Percentiles rank a stretch among this genome's conserved stretches.
Evolutionary conservation across 1,140 invertebrate species (phyloP).

Genomic region (Papilio xuthus): DNA sequence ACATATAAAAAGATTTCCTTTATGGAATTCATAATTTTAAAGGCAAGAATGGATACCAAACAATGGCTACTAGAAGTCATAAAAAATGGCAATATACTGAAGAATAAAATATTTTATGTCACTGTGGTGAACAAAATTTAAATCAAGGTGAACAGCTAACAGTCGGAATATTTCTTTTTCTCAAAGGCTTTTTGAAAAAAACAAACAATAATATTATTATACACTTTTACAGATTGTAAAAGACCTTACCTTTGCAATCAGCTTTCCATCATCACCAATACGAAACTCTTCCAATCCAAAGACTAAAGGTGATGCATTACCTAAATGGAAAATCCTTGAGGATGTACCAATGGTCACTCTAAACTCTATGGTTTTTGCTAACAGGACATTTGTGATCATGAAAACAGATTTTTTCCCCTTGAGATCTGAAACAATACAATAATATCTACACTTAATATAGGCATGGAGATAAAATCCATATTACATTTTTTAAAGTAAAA

Average conservation of each 20-base stretch:
- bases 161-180: no score
- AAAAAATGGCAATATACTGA: no score
- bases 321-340: slow-evolving; percentile 79
- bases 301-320: slow-evolving; percentile 75
- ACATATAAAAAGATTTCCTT: no score
- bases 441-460: not conserved
- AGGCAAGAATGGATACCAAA: no score
- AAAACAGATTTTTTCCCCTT: slow-evolving; percentile 77
- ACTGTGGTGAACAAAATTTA: not conserved
- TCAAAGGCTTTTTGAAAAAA: not conserved
- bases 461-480: not conserved
- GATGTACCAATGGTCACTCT: slow-evolving; percentile 75
- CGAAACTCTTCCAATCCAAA: slow-evolving; percentile 76
- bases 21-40: not conserved
- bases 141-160: not conserved
- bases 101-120: not conserved
- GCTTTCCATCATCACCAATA: slow-evolving; percentile 74
- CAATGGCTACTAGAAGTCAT: no score
- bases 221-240: not conserved
- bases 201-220: not conserved
- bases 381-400: slow-evolving; percentile 78
- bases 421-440: slow-evolving; percentile 61
- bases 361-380: slow-evolving; percentile 80
- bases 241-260: slow-evolving; percentile 71
- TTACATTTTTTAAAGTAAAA: slow-evolving; percentile 30